Percentiles rank a stretch among this genome's conserved stretches.
Evolutionary conservation across 2,113 vertebrate genomes (phyloP).

Genomic region (Halichoeres trimaculatus): DNA sequence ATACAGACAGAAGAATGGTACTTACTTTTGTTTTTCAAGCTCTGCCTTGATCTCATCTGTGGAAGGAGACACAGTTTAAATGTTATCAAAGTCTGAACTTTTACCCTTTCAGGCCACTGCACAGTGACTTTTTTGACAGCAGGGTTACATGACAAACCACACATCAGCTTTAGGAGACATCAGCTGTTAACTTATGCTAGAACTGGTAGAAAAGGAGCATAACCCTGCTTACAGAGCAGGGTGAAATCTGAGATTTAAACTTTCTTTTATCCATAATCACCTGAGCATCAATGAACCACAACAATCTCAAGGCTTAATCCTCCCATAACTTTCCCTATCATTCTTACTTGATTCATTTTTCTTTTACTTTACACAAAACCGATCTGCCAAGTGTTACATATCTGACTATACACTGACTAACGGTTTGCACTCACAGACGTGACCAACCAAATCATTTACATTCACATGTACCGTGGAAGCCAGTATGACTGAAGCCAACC

Average conservation of each 20-base stretch:
- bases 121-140: conserved; percentile 1
- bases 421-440: not conserved
- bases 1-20: conserved; percentile 18
- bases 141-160: not conserved
- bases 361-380: not conserved
- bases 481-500: not conserved
- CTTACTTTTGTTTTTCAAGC: conserved; percentile 92
- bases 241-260: not conserved
- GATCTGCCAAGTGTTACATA: not conserved
- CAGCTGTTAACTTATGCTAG: not conserved
- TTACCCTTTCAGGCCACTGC: conserved; percentile 11
- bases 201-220: not conserved
- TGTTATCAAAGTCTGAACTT: conserved; percentile 28
- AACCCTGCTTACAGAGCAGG: not conserved
- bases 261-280: not conserved
- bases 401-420: not conserved
- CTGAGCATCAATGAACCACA: not conserved
- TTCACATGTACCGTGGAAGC: not conserved
- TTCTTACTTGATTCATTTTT: not conserved
- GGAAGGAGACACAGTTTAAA: conserved; percentile 61
- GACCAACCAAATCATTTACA: not conserved
- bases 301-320: not conserved
- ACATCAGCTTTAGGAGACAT: not conserved
- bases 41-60: conserved; percentile 95
- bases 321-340: not conserved